Evolutionary conservation across 2,888 invertebrate species (phyloP), one percentile per base, ranked within the genome.

Genomic region (Sphinx pinastri): DNA sequence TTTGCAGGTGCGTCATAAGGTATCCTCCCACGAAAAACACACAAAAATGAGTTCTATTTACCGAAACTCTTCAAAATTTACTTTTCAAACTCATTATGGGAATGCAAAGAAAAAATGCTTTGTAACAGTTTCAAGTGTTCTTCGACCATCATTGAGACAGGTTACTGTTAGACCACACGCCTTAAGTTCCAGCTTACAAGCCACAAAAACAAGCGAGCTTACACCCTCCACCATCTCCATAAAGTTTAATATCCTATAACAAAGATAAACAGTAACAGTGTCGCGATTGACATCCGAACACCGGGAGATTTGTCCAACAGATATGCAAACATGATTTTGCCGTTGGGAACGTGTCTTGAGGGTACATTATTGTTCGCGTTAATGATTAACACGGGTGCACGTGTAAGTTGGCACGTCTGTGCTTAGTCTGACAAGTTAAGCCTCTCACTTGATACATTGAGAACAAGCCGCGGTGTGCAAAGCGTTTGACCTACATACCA

Each of bases 211-310:
- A 63, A 49, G 3, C 63, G 6, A 63, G 12, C 19, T 10, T 49
- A 16, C 11, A 63, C 63, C 49, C 12, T 63, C 6, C 13, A 19
- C 4, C 10, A 0, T 49, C 11, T 2, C 0, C n/a, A 47, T 76
- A 84, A 73, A 71, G 76, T 72, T 69, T 47, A 77, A 71, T 72
- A 78, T 79, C 60, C 71, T 59, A 69, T 71, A 14, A 73, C 70
- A 72, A 31, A 76, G 74, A 73, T 72, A 77, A 76, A 75, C 74
- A 72, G 79, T 78, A 84, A 81, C 78, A 80, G 81, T 82, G 85
- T 81, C 80, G 77, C 83, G 82, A 84, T 87, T 85, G 87, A 87
- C 87, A 87, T 84, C 78, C 71, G 74, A 81, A 80, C 79, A 79
- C 82, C 78, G 79, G 81, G 80, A 79, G 85, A 82, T 83, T 84